Base-by-base conservation (phyloP, 2,888 invertebrate species). In the Thecophora atra region DNA sequence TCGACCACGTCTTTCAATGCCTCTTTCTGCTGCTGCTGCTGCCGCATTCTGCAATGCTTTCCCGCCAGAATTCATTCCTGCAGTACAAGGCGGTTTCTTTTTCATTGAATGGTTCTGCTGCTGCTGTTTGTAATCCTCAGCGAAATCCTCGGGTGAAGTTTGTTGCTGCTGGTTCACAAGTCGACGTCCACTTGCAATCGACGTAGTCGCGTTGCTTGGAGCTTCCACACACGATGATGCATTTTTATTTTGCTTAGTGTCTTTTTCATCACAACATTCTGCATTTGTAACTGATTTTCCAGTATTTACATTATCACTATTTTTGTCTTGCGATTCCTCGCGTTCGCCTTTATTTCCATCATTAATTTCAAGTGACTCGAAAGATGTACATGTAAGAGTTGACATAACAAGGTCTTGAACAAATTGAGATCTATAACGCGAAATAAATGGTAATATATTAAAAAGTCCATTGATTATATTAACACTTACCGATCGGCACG, bases 341-440 rank as follows among this genome's bases (percentile, higher is more conserved):
- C 80, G 79, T 60, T 78, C 79, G 47, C 81, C 80, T 67, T 79
- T 78, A 68, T 79, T 78, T 17, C 78, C 78, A 72, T 72, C 74
- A 72, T 71, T 74, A 26, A 74, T 72, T 73, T 76, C 76, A 66
- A 76, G 75, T 44, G 75, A 65, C 52, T 80, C 79, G 67, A 81
- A 73, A 73, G 80, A 77, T 75, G 79, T 79, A 78, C 81, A 87
- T 71, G 88, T 86, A 80, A 90, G 84, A 73, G 91, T 89, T 52
- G 91, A 90, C 78, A 92, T 86, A 78, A 92, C 85, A 78, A 93
- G 85, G 85, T 92, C 91, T 86, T 92, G 91, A 75, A 92, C 91
- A 87, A 92, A 93, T 80, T 91, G 88, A 71, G 87, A 86, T 74
- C 87, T 87, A 67, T 56, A 62, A 28, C 64, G 42, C 17, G 7